Evolutionary conservation across 2,113 vertebrate species (phyloP), one percentile per base, ranked within the genome.

Genomic region (Struthio camelus): DNA sequence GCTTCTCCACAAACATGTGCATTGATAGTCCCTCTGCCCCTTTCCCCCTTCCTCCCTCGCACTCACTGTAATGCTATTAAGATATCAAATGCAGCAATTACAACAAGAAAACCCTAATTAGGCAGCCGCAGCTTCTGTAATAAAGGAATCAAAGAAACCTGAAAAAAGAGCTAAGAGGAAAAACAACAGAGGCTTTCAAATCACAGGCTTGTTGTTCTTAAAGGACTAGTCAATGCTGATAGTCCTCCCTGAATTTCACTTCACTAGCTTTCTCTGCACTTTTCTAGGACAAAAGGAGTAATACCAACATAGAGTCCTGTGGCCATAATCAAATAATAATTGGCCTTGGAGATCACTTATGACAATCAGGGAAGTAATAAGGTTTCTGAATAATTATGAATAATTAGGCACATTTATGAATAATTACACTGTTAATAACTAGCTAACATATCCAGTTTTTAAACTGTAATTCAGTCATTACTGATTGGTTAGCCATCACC

Each of bases 341-440:
- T 98, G 98, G 98, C 96, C 98, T 98, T 75, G 3, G 96, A 98
- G 98, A 97, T 97, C 97, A 98, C 97, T 98, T 97, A 97, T 50
- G 91, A 98, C 96, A 98, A 98, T 98, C 97, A 95, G 97, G 96
- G 94, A 98, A 98, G 97, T 98, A 98, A 98, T 98, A 98, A 95
- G 97, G 93, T 97, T 98, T 98, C 97, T 97, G 98, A 98, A 98
- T 98, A 98, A 98, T 98, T 98, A 98, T 98, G 98, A 98, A 98
- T 98, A 98, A 98, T 98, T 98, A 98, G 98, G 95, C 97, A 97
- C 98, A 98, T 98, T 97, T 98, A 97, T 98, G 98, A 98, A 98
- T 98, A 98, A 98, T 98, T 98, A 98, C 97, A 98, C 83, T 97
- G 98, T 97, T 98, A 98, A 98, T 98, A 98, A 97, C 98, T 98